Evolutionary conservation across 2,888 invertebrate species (phyloP).

Genomic region (Apodemia hepburni): DNA sequence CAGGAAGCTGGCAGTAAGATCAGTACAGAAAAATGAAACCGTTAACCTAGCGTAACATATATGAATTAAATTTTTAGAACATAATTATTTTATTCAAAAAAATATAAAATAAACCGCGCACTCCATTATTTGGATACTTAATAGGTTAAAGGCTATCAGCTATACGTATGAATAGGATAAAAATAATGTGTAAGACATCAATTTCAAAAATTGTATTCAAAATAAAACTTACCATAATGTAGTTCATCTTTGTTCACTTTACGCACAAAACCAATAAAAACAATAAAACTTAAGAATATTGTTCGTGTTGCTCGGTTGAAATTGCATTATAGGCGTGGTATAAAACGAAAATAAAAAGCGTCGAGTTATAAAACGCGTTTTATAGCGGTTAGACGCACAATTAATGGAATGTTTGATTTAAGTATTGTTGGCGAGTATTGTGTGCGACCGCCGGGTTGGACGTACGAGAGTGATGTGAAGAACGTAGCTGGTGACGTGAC

Average conservation of each 20-base stretch:
- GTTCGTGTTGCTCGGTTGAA: slow-evolving; percentile 62
- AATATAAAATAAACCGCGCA: too few species aligned
- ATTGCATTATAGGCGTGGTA: slow-evolving; percentile 71
- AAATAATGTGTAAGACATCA: too few species aligned
- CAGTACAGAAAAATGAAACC: too few species aligned
- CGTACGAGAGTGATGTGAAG: slow-evolving; percentile 46
- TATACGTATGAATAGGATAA: too few species aligned
- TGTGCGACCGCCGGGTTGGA: slow-evolving; percentile 44
- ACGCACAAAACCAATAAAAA: slow-evolving; percentile 67
- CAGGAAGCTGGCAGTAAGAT: too few species aligned
- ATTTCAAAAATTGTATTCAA: neutral
- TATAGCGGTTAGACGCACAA: slow-evolving; percentile 62
- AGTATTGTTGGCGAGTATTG: slow-evolving; percentile 31
- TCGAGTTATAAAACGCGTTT: slow-evolving; percentile 63
- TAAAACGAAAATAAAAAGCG: slow-evolving; percentile 68
- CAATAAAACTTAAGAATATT: slow-evolving; percentile 52
- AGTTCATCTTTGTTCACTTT: slow-evolving; percentile 51
- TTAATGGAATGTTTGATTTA: slow-evolving; percentile 61
- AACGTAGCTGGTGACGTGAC: slow-evolving; percentile 40
- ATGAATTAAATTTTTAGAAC: too few species aligned
- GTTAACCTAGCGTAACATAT: too few species aligned
- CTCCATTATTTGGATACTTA: too few species aligned
- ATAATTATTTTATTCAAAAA: too few species aligned
- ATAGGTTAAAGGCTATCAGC: too few species aligned
- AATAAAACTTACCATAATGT: slow-evolving; percentile 56